Percentiles rank a stretch among this genome's conserved stretches.
Evolutionary conservation across 2,888 invertebrate genomes (phyloP).

Genomic region (Tenthredo livida): DNA sequence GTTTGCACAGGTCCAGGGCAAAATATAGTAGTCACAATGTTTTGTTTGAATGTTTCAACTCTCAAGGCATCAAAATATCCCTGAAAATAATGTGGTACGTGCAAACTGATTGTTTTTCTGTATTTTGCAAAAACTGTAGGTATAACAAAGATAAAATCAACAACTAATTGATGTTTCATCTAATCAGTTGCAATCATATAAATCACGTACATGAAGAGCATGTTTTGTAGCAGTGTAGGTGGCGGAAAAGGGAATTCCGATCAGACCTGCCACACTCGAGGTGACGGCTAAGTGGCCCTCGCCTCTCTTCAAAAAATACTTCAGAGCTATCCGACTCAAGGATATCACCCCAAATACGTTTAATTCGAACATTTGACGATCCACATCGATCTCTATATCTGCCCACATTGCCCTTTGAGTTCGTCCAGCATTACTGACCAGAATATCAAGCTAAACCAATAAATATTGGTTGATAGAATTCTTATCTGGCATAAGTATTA

Average conservation of each 20-base stretch:
- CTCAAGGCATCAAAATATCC: conserved; percentile 86
- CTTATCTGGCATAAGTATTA: background rate
- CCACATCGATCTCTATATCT: conserved; percentile 85
- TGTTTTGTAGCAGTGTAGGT: conserved; percentile 88
- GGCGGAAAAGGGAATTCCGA: conserved; percentile 84
- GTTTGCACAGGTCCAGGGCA: conserved; percentile 90
- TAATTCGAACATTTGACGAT: conserved; percentile 87
- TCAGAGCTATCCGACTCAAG: conserved; percentile 85
- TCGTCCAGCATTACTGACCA: conserved; percentile 91
- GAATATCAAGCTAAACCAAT: conserved; percentile 83
- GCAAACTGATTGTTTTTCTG: background rate
- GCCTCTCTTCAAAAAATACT: conserved; percentile 81
- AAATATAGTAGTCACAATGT: conserved; percentile 84
- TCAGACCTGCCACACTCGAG: conserved; percentile 87
- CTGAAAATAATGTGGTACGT: conserved; percentile 76
- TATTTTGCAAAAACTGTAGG: background rate
- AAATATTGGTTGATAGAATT: background rate
- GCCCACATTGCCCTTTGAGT: conserved; percentile 89
- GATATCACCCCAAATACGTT: conserved; percentile 88
- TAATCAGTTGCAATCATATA: background rate
- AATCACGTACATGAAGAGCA: conserved; percentile 84
- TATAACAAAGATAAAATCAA: background rate
- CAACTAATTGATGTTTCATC: background rate
- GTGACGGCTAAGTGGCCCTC: conserved; percentile 87
- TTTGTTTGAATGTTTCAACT: conserved; percentile 81